Evolutionary conservation across 2,113 vertebrate genomes (phyloP), one percentile per base, ranked within the genome.

Genomic region (Mesitornis unicolor): DNA sequence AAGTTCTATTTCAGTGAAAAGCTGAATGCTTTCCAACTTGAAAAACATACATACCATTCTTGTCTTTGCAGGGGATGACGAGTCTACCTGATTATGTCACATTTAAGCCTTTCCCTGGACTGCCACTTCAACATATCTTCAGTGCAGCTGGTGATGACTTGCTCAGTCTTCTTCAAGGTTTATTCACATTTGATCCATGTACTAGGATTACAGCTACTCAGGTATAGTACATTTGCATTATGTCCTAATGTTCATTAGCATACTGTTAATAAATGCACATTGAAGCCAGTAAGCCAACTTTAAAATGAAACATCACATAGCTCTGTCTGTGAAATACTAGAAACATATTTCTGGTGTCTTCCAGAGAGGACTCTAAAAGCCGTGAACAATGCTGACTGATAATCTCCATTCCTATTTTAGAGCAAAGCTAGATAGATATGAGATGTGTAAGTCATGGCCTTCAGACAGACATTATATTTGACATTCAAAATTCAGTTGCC

Each of bases 1-100:
- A 87, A 75, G 10, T 60, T 93, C 6, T 1, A 8, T 56, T 88
- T 71, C 22, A 65, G 4, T 88, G 79, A 48, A 80, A 74, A 69
- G 28, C 31, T 68, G 26, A 60, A 13, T 16, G 59, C 11, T 42
- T 75, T 57, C 21, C 71, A 38, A 45, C 33, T 54, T 50, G 7
- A 67, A 78, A 88, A 89, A 48, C 4, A 5, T 40, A 19, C 3
- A 3, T 82, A 36, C 9, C 2, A 5, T 79, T 69, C 89, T 89
- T 68, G 9, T 54, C 78, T 97, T 89, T 93, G 18, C 95, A 99
- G 99, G 99, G 99, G 6, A 98, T 99, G 98, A 98, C 90, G 13
- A 99, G 95, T 97, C 98, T 99, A 73, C 99, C 99, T 84, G 99
- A 99, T 97, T 99, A 99, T 31, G 98, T 99, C 79, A 98, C 99